phyloP scores from a whole-genome alignment of 2,888 invertebrate species.

The Dicycla oo region DNA sequence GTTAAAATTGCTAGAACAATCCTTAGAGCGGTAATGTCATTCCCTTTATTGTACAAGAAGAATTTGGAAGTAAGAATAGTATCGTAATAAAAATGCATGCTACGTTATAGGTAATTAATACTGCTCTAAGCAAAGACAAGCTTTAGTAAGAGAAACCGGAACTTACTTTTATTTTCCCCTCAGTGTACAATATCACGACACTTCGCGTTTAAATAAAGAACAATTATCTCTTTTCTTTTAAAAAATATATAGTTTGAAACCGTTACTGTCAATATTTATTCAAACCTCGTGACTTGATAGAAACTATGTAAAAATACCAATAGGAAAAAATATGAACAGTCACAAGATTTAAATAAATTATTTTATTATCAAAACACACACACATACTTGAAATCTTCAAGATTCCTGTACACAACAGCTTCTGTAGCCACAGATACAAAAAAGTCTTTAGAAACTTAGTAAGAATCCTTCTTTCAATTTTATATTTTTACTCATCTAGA shows the following conservation, averaged over 20 bases:
- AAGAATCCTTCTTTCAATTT: not conserved
- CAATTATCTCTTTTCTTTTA: not conserved
- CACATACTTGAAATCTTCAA: not conserved
- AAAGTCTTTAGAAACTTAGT: not conserved
- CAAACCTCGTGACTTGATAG: constrained; percentile 3
- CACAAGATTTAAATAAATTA: not conserved
- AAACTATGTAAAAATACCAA: not conserved
- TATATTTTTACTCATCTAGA: not conserved
- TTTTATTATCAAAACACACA: not conserved
- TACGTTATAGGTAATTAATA: constrained; percentile 74
- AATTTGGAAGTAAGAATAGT: constrained; percentile 67
- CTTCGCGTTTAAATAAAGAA: constrained; percentile 46
- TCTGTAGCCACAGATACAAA: no score
- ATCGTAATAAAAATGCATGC: constrained; percentile 80
- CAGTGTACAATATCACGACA: constrained; percentile 88
- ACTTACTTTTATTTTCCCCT: constrained; percentile 89
- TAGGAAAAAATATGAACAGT: not conserved
- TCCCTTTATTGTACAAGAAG: constrained; percentile 89
- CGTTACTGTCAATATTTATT: not conserved
- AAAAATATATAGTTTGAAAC: not conserved
- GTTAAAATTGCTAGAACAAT: constrained; percentile 48
- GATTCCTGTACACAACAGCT: constrained; percentile 18
- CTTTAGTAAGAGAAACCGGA: constrained; percentile 76
- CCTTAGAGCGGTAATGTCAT: constrained; percentile 87
- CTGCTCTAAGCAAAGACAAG: constrained; percentile 87